Evolutionary conservation across 2,797 vertebrate species (phyloP).

Genomic region (Lagodon rhomboides): DNA sequence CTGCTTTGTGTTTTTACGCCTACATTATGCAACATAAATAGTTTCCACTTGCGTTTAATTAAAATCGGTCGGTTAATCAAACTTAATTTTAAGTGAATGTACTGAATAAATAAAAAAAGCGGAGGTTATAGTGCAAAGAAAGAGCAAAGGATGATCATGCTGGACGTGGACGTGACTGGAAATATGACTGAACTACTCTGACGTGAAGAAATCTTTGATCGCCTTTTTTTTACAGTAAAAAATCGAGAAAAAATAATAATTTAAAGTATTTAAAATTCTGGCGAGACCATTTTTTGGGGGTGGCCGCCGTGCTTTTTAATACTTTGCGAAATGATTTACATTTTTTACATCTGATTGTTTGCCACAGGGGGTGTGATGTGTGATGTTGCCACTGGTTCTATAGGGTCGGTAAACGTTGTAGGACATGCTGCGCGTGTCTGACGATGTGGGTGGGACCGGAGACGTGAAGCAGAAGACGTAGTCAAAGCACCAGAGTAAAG

Average conservation of each 20-base stretch:
- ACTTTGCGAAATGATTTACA: conserved; percentile 87
- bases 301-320: conserved; percentile 71
- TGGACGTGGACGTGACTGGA: conserved; percentile 71
- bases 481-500: conserved; percentile 77
- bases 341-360: conserved; percentile 94
- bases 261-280: conserved; percentile 84
- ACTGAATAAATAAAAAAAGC: conserved; percentile 81
- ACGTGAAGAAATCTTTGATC: conserved; percentile 60
- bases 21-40: conserved; percentile 42
- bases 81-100: conserved; percentile 59
- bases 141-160: conserved; percentile 83
- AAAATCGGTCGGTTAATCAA: conserved; percentile 35
- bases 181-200: conserved; percentile 50
- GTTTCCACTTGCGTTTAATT: conserved; percentile 30
- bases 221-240: conserved; percentile 77
- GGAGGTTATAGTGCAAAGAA: conserved; percentile 93
- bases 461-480: conserved; percentile 56
- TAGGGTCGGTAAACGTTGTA: conserved; percentile 55
- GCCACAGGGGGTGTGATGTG: conserved; percentile 86
- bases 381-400: conserved; percentile 58
- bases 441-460: conserved; percentile 44
- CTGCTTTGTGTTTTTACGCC: conserved; percentile 51
- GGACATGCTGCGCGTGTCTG: conserved; percentile 66
- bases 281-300: conserved; percentile 44
- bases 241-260: conserved; percentile 71